A percentile compares a stretch with the other conserved stretches of the same genome.
Conservation (phyloP, 2,888 invertebrate genomes). For the Liposcelis brunnea region DNA sequence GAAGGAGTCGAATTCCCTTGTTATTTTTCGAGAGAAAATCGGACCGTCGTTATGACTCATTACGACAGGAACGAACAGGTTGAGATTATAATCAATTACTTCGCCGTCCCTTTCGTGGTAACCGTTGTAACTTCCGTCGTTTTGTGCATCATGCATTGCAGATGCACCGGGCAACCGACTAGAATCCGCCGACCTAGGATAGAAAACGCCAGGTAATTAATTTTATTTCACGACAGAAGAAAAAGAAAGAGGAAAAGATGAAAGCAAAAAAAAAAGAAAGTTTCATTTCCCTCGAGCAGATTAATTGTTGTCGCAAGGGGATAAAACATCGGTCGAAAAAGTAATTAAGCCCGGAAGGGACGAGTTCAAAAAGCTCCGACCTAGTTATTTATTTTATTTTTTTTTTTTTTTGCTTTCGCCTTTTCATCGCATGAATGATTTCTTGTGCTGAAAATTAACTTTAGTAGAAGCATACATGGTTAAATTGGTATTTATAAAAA, state of each 20-base stretch:
- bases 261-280: not conserved
- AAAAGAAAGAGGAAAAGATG: not conserved
- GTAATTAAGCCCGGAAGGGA: not conserved
- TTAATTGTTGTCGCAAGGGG: no score
- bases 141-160: conserved; percentile 73
- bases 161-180: conserved; percentile 34
- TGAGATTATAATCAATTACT: conserved; percentile 63
- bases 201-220: conserved; percentile 22
- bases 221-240: not conserved
- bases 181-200: conserved; percentile 40
- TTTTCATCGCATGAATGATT: no score
- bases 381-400: no score
- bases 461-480: no score
- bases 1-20: conserved; percentile 49
- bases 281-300: no score
- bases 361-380: no score
- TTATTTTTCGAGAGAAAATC: conserved; percentile 59
- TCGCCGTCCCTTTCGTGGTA: conserved; percentile 68
- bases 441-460: no score
- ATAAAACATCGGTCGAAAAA: not conserved
- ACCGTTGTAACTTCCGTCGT: conserved; percentile 71
- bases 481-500: no score
- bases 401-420: no score
- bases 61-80: conserved; percentile 72
- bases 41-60: conserved; percentile 63